Evolutionary conservation across 2,113 vertebrate genomes (phyloP).

Genomic region (Apus apus): DNA sequence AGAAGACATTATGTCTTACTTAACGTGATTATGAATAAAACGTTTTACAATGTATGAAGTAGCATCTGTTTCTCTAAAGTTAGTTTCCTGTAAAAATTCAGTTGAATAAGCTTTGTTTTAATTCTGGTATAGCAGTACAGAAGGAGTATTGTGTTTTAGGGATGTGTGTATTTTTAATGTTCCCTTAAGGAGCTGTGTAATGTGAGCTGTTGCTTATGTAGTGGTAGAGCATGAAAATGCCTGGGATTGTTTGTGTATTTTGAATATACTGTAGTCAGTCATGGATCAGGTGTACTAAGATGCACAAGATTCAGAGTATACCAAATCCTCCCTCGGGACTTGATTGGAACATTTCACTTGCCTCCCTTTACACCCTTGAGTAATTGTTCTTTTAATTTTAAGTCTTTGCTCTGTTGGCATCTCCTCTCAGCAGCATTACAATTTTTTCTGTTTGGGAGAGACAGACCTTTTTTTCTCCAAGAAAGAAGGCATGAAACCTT

Average conservation of each 20-base stretch:
- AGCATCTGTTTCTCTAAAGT: not conserved
- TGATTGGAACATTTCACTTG: not conserved
- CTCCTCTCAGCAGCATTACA: not conserved
- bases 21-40: not conserved
- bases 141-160: not conserved
- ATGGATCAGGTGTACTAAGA: not conserved
- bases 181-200: not conserved
- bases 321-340: not conserved
- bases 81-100: not conserved
- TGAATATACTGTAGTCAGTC: not conserved
- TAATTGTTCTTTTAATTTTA: not conserved
- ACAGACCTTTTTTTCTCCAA: not conserved
- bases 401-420: not conserved
- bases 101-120: not conserved
- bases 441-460: not conserved
- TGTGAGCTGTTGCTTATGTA: not conserved
- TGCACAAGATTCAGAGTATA: not conserved
- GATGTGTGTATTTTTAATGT: not conserved
- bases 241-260: not conserved
- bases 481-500: not conserved
- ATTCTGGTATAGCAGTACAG: not conserved
- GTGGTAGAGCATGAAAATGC: not conserved
- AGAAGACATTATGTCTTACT: not conserved
- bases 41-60: not conserved
- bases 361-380: not conserved